Percentiles rank a stretch among this genome's conserved stretches.
Evolutionary conservation across 2,888 invertebrate species (phyloP).

Genomic region (Ctenicera cuprea): DNA sequence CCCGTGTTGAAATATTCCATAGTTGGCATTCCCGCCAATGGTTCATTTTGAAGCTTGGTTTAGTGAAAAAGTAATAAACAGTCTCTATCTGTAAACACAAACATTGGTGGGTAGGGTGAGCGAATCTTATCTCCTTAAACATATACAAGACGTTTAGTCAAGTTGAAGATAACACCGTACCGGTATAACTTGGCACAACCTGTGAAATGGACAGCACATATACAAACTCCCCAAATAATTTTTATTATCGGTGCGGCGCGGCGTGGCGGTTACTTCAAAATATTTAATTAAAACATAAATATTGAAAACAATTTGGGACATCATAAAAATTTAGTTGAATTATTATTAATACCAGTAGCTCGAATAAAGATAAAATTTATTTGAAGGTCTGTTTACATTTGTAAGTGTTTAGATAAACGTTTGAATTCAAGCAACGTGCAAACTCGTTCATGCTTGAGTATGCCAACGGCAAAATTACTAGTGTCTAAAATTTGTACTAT

Average conservation of each 20-base stretch:
- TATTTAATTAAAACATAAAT: not conserved
- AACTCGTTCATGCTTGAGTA: no score
- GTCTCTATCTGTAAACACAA: conserved; percentile 51
- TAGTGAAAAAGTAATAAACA: conserved; percentile 55
- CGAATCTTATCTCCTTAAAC: conserved; percentile 60
- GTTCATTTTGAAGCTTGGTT: conserved; percentile 48
- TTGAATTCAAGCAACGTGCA: no score
- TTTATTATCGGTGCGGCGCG: no score
- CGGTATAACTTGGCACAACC: conserved; percentile 47
- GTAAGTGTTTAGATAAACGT: no score
- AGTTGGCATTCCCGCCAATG: conserved; percentile 47
- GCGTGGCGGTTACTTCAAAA: no score
- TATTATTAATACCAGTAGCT: no score
- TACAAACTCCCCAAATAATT: not conserved
- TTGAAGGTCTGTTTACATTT: no score
- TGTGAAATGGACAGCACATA: conserved; percentile 55
- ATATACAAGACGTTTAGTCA: conserved; percentile 58
- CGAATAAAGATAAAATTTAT: no score
- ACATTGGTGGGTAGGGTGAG: conserved; percentile 54
- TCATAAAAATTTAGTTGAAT: no score
- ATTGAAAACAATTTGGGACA: no score
- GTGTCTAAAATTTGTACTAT: no score
- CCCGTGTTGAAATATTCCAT: conserved; percentile 44
- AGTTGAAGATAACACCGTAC: conserved; percentile 54
- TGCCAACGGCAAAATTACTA: no score